Evolutionary conservation across 2,797 vertebrate genomes (phyloP).

Genomic region (Semaprochilodus insignis): DNA sequence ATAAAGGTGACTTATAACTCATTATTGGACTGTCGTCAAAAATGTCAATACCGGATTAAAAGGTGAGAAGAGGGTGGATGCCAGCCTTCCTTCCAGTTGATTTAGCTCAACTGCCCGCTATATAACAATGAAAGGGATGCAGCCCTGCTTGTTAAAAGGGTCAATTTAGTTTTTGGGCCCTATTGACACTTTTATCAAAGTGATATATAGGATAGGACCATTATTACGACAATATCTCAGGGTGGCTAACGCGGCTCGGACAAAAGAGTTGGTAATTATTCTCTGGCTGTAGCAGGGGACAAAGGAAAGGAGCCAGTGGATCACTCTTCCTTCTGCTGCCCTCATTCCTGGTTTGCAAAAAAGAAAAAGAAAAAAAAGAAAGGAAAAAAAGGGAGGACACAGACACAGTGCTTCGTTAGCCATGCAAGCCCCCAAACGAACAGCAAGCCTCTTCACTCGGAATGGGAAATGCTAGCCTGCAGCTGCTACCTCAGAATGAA

Average conservation of each 20-base stretch:
- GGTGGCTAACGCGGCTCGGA: conserved; percentile 31
- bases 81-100: conserved; percentile 79
- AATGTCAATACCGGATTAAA: conserved; percentile 81
- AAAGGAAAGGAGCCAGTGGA: neutral
- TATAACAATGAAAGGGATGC: conserved; percentile 73
- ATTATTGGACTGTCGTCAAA: conserved; percentile 73
- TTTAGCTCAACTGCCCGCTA: conserved; percentile 65
- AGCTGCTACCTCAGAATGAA: neutral
- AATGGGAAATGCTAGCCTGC: conserved; percentile 8
- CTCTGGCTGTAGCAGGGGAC: neutral
- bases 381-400: no score
- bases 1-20: conserved; percentile 81
- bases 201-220: conserved; percentile 49
- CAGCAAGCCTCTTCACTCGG: conserved; percentile 13
- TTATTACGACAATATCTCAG: conserved; percentile 50
- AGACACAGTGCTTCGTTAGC: conserved; percentile 10
- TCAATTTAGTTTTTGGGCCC: conserved; percentile 65
- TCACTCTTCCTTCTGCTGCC: neutral
- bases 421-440: neutral
- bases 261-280: conserved; percentile 51
- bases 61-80: conserved; percentile 67
- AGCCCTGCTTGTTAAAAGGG: conserved; percentile 60
- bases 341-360: neutral
- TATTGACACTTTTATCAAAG: conserved; percentile 70
- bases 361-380: neutral